phyloP scores from a whole-genome alignment of 2,113 vertebrate species.

The cattle (Bos taurus) region DNA sequence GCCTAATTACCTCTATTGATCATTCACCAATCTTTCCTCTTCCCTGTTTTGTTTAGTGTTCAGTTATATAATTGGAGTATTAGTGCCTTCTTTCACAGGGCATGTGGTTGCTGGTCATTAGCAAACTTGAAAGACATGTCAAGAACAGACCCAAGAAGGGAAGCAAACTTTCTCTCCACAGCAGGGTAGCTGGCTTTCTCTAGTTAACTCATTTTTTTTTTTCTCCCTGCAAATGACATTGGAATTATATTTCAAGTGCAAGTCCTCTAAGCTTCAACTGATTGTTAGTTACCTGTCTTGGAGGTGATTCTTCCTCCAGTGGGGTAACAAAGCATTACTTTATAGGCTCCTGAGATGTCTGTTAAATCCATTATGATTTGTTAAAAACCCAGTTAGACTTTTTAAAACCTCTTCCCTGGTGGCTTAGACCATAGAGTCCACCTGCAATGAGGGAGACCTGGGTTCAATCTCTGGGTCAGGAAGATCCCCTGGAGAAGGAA shows the following conservation, averaged over 20 bases:
- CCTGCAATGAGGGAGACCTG: background rate
- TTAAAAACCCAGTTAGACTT: background rate
- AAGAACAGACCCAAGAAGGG: background rate
- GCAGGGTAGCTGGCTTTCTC: background rate
- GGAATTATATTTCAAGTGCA: background rate
- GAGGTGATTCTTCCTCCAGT: background rate
- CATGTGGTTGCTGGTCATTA: conserved; percentile 39
- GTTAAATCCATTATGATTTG: background rate
- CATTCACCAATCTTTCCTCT: background rate
- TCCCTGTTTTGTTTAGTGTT: conserved; percentile 27
- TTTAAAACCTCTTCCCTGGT: background rate
- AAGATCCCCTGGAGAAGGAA: background rate
- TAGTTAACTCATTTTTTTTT: background rate
- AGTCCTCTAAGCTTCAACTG: background rate
- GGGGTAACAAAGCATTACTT: background rate
- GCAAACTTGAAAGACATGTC: background rate
- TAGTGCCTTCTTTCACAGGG: background rate
- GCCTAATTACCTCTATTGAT: conserved; percentile 44
- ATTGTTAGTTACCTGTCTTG: background rate
- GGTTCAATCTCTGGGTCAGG: background rate
- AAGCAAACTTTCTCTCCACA: background rate
- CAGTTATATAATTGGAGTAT: background rate
- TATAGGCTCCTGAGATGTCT: background rate
- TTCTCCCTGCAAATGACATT: background rate
- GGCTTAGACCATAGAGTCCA: background rate